Evolutionary conservation across 1,140 invertebrate genomes (phyloP).

Genomic region (Medauroidea extradentata): DNA sequence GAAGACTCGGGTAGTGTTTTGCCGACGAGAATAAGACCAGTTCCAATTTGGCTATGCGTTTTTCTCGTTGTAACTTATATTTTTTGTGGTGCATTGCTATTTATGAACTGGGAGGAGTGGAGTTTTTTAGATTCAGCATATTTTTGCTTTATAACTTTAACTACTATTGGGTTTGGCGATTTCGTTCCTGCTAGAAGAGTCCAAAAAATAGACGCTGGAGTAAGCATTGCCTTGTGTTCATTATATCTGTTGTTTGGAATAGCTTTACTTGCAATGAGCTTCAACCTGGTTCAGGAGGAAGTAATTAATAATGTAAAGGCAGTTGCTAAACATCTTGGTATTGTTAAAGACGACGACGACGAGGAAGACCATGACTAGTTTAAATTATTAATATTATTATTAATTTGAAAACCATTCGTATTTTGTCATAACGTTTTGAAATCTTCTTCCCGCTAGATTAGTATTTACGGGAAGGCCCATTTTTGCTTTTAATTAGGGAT

Average conservation of each 20-base stretch:
- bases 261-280: slow-evolving; percentile 95
- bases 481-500: too few relatives aligned
- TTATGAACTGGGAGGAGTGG: slow-evolving; percentile 83
- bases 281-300: slow-evolving; percentile 93
- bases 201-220: slow-evolving; percentile 54
- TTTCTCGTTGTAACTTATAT: slow-evolving; percentile 86
- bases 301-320: slow-evolving; percentile 82
- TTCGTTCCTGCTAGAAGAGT: slow-evolving; percentile 83
- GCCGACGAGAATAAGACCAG: slow-evolving; percentile 56
- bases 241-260: slow-evolving; percentile 95
- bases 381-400: too few relatives aligned
- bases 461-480: too few relatives aligned
- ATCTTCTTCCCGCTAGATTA: too few relatives aligned
- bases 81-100: slow-evolving; percentile 79
- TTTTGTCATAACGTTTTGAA: too few relatives aligned
- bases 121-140: slow-evolving; percentile 86
- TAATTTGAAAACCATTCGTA: too few relatives aligned
- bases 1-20: slow-evolving; percentile 22
- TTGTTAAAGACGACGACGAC: slow-evolving; percentile 74
- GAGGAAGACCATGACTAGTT: slow-evolving; percentile 35
- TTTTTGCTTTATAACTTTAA: slow-evolving; percentile 94
- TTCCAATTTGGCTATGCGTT: slow-evolving; percentile 88
- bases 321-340: slow-evolving; percentile 75
- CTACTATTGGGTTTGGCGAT: slow-evolving; percentile 92
- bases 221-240: slow-evolving; percentile 86